Base-by-base conservation (phyloP, 2,113 vertebrate genomes). In the Gopherus evgoodei region DNA sequence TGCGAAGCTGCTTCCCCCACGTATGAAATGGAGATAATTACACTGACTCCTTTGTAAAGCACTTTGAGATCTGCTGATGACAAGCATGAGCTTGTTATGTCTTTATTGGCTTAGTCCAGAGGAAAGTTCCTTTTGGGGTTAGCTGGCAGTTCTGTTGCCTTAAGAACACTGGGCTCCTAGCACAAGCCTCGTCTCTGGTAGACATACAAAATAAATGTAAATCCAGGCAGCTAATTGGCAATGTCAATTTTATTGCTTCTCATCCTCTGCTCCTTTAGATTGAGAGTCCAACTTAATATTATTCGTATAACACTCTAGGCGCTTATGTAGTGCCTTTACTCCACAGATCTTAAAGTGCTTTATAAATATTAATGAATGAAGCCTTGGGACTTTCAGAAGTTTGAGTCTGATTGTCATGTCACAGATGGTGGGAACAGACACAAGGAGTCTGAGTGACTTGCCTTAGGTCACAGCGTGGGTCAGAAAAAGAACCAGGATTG, bases 301-400 rank as follows among this genome's bases (percentile, higher is more conserved):
- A 19, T 19, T 79, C 11, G 24, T 56, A 0, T 17, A 44, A 10
- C 1, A 8, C 24, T 79, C 25, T 86, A n/a, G 56, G 25, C 52
- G 2, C 22, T 57, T 5, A 25, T 0, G 3, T 42, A 24, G 2
- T 22, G 8, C 29, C 84, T 84, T 11, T 42, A 19, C 13, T 76
- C n/a, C 10, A 3, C 17, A 17, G 31, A 72, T 78, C 38, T 91
- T 35, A 22, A 9, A n/a, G 4, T 0, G 0, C 8, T 21, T n/a
- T 90, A 2, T 0, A 13, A 29, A 5, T 1, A 1, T 76, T 47
- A 3, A 0, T 65, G 79, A 84, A 1, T 44, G 2, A 8, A 3
- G 11, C 44, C 11, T 47, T 19, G 69, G 81, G 76, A 72, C 14
- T 1, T 42, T 75, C 31, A 49, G 78, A 42, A 13, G 1, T 84